Evolutionary conservation across 2,797 vertebrate species (phyloP).

Genomic region (Prionace glauca): DNA sequence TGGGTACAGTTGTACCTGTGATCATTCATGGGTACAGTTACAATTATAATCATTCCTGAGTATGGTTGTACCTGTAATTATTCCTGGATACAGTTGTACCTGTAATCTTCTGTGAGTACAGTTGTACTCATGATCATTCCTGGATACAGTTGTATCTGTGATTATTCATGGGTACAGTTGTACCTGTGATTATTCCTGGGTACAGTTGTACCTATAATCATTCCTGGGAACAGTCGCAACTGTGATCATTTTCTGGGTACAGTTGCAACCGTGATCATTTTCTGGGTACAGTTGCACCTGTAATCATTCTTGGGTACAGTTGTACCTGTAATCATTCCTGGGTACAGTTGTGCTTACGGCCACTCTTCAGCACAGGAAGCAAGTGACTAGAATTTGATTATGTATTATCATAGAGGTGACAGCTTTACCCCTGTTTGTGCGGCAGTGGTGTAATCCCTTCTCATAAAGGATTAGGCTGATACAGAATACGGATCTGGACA

Average conservation of each 20-base stretch:
- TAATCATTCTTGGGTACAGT: too few species aligned
- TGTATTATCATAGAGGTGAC: background rate
- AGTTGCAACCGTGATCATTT: background rate
- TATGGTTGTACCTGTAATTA: background rate
- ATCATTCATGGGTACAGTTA: background rate
- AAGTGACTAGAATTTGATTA: background rate
- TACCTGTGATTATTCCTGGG: background rate
- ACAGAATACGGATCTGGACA: constrained; percentile 26
- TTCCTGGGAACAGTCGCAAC: background rate
- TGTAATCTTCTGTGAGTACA: too few species aligned
- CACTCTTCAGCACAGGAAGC: background rate
- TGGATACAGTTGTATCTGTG: background rate
- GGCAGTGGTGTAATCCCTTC: background rate
- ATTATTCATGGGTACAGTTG: background rate
- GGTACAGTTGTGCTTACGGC: background rate
- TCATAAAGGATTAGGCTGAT: constrained; percentile 19
- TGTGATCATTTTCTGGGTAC: background rate
- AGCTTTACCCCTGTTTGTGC: background rate
- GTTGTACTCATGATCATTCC: background rate
- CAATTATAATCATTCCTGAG: background rate
- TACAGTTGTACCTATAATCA: background rate
- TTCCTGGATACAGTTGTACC: background rate
- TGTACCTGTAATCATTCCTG: background rate
- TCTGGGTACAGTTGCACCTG: background rate
- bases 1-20: background rate